These are phyloP conservation scores for Nysson spinosus DNA, from an alignment of 2,888 invertebrate species.

Conservation along the genomic window DNA sequence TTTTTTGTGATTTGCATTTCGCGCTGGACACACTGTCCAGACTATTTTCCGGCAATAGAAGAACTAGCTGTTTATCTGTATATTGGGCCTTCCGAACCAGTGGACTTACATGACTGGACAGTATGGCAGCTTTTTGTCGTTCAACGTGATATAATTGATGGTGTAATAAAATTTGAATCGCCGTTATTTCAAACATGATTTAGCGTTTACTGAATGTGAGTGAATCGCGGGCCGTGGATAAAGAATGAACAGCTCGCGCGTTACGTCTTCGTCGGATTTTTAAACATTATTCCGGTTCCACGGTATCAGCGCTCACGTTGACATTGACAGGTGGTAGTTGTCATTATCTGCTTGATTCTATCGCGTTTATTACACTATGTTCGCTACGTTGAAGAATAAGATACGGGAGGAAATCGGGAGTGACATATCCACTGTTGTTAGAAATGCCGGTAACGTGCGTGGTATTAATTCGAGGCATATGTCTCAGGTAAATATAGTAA, in stretches of 20 bases:
- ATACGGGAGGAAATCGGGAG: conserved; percentile 93
- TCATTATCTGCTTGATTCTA: conserved; percentile 21
- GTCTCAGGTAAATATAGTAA: conserved; percentile 68
- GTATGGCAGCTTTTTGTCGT: conserved; percentile 33
- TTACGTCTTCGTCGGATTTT: conserved; percentile 10
- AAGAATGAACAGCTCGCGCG: conserved; percentile 28
- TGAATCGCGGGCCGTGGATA: neutral
- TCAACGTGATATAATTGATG: neutral
- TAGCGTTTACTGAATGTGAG: conserved; percentile 15
- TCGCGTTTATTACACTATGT: conserved; percentile 80
- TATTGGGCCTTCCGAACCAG: neutral
- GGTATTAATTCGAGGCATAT: conserved; percentile 71
- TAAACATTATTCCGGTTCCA: conserved; percentile 2
- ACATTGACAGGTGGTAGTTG: conserved; percentile 61
- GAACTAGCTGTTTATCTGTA: neutral
- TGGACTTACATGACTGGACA: conserved; percentile 9
- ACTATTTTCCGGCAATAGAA: conserved; percentile 1
- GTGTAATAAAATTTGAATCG: neutral
- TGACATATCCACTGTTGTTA: conserved; percentile 81
- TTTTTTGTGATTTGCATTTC: conserved; percentile 32
- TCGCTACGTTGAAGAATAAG: conserved; percentile 92
- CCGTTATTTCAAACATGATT: neutral
- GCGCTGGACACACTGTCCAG: conserved; percentile 5
- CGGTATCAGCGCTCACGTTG: conserved; percentile 25
- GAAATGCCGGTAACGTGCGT: conserved; percentile 71